Percentiles rank a stretch among this genome's conserved stretches.
Conservation (phyloP, 2,113 vertebrate genomes). For the Onychorhynchus coronatus region DNA sequence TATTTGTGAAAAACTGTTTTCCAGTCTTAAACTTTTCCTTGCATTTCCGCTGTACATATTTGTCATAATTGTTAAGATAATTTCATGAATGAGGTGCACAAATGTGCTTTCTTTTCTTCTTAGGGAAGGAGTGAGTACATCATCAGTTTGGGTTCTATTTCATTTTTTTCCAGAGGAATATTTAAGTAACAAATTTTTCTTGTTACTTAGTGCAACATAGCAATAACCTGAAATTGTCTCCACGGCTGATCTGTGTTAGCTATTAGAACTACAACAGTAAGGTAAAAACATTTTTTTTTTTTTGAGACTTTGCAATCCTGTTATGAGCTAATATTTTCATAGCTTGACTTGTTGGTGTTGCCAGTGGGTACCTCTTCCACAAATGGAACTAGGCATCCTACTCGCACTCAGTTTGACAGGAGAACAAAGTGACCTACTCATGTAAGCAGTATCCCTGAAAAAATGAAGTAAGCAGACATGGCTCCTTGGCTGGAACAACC, state of each 20-base stretch:
- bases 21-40: not conserved
- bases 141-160: not conserved
- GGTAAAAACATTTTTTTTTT: not conserved
- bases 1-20: not conserved
- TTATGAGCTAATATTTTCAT: not conserved
- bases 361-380: not conserved
- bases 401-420: not conserved
- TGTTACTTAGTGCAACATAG: not conserved
- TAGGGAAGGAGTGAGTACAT: not conserved
- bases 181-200: not conserved
- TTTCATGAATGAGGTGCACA: not conserved
- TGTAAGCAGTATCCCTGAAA: not conserved
- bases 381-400: not conserved
- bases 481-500: not conserved
- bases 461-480: not conserved
- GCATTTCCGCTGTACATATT: accelerated
- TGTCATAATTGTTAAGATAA: not conserved
- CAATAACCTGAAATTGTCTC: not conserved
- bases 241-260: not conserved
- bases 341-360: not conserved
- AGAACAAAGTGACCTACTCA: not conserved
- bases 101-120: not conserved
- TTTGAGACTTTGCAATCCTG: not conserved
- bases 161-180: not conserved
- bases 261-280: not conserved